A percentile compares a stretch with the other conserved stretches of the same genome.
Evolutionary conservation across 2,888 invertebrate genomes (phyloP).

Genomic region (Caenorhabditis japonica): DNA sequence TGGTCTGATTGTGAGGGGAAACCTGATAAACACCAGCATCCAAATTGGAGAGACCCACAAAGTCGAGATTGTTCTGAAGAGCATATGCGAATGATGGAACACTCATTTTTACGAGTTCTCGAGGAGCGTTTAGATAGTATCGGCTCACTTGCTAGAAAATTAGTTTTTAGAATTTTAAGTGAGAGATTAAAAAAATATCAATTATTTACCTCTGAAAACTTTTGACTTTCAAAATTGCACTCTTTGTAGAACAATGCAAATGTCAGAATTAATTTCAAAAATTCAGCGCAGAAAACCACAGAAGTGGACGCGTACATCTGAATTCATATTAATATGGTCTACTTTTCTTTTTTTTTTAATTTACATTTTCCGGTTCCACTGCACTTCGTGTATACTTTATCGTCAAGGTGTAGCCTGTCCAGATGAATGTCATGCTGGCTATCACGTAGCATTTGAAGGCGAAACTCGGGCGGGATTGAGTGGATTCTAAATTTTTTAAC

Average conservation of each 20-base stretch:
- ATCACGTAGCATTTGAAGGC: conserved; percentile 72
- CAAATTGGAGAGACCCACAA: conserved; percentile 76
- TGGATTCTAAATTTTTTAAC: neutral
- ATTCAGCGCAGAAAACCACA: conserved; percentile 75
- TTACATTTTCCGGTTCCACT: conserved; percentile 62
- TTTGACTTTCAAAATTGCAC: conserved; percentile 38
- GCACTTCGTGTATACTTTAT: conserved; percentile 75
- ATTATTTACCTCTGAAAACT: conserved; percentile 45
- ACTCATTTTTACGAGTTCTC: conserved; percentile 76
- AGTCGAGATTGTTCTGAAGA: conserved; percentile 77
- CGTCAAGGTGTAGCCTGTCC: conserved; percentile 77
- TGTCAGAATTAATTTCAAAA: conserved; percentile 71
- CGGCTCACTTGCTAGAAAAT: conserved; percentile 55
- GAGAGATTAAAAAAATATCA: neutral
- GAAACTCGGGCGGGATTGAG: conserved; percentile 26
- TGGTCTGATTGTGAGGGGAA: too few species aligned
- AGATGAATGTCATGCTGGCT: conserved; percentile 74
- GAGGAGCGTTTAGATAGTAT: conserved; percentile 74
- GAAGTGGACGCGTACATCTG: conserved; percentile 71
- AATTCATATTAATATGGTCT: too few species aligned
- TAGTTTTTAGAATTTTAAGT: neutral
- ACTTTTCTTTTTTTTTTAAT: neutral
- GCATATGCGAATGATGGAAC: conserved; percentile 77
- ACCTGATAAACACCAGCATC: conserved; percentile 77
- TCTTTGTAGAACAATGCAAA: conserved; percentile 67